These are phyloP conservation scores for Otus sunia DNA, from an alignment of 2,113 vertebrate species.

Conservation along the genomic window DNA sequence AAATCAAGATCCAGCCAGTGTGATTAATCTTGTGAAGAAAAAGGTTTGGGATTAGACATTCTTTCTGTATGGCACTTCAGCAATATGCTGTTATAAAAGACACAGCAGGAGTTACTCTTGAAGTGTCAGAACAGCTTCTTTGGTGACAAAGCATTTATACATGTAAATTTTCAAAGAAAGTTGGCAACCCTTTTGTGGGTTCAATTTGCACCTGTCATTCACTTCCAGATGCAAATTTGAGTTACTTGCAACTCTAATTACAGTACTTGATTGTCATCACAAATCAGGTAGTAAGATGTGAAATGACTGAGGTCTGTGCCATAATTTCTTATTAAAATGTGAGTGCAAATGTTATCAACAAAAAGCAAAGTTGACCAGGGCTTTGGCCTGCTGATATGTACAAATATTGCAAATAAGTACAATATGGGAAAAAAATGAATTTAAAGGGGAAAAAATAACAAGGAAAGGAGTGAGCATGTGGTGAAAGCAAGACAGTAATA, in stretches of 20 bases:
- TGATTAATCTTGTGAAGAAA: slow-evolving; percentile 45
- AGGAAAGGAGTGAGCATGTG: not conserved
- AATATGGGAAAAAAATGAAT: not conserved
- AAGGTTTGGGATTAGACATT: slow-evolving; percentile 41
- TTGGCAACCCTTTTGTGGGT: slow-evolving; percentile 42
- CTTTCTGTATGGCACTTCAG: slow-evolving; percentile 29
- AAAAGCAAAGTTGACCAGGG: not conserved
- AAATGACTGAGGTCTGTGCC: not conserved
- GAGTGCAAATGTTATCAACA: slow-evolving; percentile 6
- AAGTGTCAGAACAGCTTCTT: slow-evolving; percentile 41
- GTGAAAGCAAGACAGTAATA: not conserved
- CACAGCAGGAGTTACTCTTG: slow-evolving; percentile 35
- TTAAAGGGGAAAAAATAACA: not conserved
- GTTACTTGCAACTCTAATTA: slow-evolving; percentile 54
- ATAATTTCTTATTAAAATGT: slow-evolving; percentile 31
- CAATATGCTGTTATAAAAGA: slow-evolving; percentile 42
- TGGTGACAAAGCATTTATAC: slow-evolving; percentile 55
- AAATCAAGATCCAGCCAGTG: slow-evolving; percentile 32
- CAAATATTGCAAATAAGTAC: not conserved
- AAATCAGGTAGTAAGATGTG: slow-evolving; percentile 45
- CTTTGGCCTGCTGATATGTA: not conserved
- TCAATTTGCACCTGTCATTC: slow-evolving; percentile 59
- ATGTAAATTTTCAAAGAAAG: slow-evolving; percentile 50
- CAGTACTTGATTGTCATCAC: slow-evolving; percentile 46
- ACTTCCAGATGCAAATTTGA: slow-evolving; percentile 40